Base-by-base conservation (phyloP, 2,797 vertebrate genomes). In the Eulemur albifrons region DNA sequence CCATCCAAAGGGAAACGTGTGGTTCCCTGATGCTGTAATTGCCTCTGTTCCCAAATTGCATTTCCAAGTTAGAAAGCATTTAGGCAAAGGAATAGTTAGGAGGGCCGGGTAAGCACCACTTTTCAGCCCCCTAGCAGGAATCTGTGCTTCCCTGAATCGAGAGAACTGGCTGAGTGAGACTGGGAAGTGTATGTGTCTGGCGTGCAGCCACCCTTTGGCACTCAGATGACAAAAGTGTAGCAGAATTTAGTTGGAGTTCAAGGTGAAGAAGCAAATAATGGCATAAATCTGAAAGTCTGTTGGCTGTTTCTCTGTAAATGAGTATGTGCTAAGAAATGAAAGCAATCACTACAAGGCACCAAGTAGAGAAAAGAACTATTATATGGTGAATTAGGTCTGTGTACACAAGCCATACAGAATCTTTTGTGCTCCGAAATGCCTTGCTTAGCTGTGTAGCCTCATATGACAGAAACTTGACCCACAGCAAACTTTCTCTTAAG, bases 191-290 rank as follows among this genome's bases (percentile, higher is more conserved):
- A 57, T 80, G 59, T 61, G 32, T 93, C 97, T 98, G 97, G 95
- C 95, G 88, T 70, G 1, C 45, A 0, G 95, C 96, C 96, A 93
- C 81, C 59, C 13, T 94, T 97, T 93, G 92, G 97, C 97, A 87
- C 88, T 93, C 70, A 4, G 27, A 30, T 90, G 94, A 82, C 96
- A 81, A 93, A 92, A 90, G 90, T 92, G 57, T 73, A 95, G 57
- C 91, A 96, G 97, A 93, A 97, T 98, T 96, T 76, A 95, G 94
- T 57, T 96, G 95, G 94, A 97, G 96, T 97, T 97, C 97, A 97
- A 98, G 97, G 97, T 98, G 96, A 98, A 96, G 90, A 93, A 97
- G 93, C 95, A 97, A 98, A 97, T 97, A 96, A 97, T 93, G 92
- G 93, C 93, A 86, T 95, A 94, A 96, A 69, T 96, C 97, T 88